Base-by-base conservation (phyloP, 1,140 invertebrate species). In the Metaphire vulgaris region DNA sequence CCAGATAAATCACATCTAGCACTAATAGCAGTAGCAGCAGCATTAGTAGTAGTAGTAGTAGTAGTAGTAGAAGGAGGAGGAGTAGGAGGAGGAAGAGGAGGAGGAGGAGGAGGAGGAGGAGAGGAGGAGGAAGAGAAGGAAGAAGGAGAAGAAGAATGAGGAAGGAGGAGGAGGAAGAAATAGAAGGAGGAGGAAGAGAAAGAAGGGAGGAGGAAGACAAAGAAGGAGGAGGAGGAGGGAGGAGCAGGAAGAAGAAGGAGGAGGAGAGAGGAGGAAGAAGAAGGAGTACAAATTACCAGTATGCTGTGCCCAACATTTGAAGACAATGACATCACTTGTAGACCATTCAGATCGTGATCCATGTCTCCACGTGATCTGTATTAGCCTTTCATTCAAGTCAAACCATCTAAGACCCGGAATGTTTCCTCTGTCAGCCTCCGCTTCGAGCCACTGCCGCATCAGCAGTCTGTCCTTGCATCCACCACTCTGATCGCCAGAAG, bases 321-420 rank as follows among this genome's bases (percentile, higher is more conserved):
- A 83, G 28, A 83, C 73, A 28, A 77, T 76, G 0, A 79, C 80
- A 56, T 83, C 82, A 21, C 67, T 56, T 12, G 69, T 33, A 16
- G 77, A 69, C 74, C 81, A 83, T 29, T 77, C 80, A 67, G 81
- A 79, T 33, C 79, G 78, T 28, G 83, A 80, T 30, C 78, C 81
- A 74, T 83, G 83, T 77, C 80, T 80, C 83, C 83, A 83, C 1
- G 80, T 78, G 41, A 83, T 80, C 30, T 78, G 66, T 31, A 83
- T 80, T 15, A 82, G 79, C 29, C 74, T 78, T 2, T 83, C 76
- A 12, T 67, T 67, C 16, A 74, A 76, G 72, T 82, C 79, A 15
- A 79, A 69, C 83, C 83, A 83, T 33, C 67, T 74, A 6, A 83
- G 78, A 14, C 81, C 81, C 0, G 80, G 75, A 31, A 80, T 77